Conservation (phyloP, 2,113 vertebrate genomes). For the Myotis brandtii region DNA sequence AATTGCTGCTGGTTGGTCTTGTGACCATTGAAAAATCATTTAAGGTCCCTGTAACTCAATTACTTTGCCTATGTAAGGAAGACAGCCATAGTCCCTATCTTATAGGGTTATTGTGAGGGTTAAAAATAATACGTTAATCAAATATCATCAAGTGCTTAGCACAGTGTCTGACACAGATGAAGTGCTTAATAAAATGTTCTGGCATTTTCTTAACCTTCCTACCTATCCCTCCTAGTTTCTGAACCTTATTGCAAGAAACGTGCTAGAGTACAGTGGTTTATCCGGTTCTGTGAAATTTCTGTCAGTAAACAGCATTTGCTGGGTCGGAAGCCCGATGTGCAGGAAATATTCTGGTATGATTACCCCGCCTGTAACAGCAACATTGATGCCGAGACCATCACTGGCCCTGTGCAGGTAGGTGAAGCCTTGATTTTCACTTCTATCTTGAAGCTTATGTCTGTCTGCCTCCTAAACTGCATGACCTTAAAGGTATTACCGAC, state of each 20-base stretch:
- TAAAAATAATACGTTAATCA: not conserved
- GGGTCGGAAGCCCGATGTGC: constrained; percentile 87
- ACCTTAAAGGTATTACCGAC: not conserved
- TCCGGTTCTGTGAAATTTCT: constrained; percentile 90
- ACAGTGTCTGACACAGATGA: not conserved
- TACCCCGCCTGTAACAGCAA: constrained; percentile 86
- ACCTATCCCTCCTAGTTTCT: constrained; percentile 28
- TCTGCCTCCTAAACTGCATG: not conserved
- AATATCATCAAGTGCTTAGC: not conserved
- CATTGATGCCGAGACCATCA: constrained; percentile 90
- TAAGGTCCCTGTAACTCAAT: not conserved
- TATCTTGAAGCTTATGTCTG: not conserved
- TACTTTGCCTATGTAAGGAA: not conserved
- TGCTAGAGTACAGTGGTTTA: constrained; percentile 94
- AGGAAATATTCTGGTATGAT: constrained; percentile 93
- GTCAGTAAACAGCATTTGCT: constrained; percentile 87
- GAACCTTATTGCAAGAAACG: constrained; percentile 81
- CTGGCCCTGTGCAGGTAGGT: constrained; percentile 88
- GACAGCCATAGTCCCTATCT: not conserved
- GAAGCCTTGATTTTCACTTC: not conserved
- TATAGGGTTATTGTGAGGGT: not conserved
- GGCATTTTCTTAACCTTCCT: not conserved
- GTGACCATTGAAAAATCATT: constrained; percentile 15
- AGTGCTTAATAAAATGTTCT: not conserved
- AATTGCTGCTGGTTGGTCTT: not conserved